phyloP scores from a whole-genome alignment of 2,113 vertebrate species.

The Eira barbara region DNA sequence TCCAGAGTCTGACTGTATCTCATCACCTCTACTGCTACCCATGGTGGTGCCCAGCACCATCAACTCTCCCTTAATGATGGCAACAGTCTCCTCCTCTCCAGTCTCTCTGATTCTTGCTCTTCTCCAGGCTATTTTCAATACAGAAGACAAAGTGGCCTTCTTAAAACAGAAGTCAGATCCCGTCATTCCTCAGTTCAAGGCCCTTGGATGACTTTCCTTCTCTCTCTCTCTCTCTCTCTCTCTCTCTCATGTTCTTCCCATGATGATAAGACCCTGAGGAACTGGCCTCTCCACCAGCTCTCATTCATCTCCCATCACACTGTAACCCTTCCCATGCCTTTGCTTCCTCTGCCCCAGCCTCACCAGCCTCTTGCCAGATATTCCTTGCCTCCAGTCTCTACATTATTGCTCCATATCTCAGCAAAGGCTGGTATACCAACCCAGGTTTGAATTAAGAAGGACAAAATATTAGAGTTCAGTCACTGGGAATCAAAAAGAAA shows the following conservation, averaged over 20 bases:
- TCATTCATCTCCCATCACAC: background rate
- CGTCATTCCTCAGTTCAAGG: background rate
- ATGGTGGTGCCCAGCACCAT: background rate
- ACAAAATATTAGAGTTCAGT: background rate
- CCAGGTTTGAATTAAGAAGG: background rate
- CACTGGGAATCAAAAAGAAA: background rate
- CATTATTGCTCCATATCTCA: background rate
- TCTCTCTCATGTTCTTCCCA: background rate
- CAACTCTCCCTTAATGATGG: background rate
- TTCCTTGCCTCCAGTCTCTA: background rate
- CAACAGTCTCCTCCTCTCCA: background rate
- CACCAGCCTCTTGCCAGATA: background rate
- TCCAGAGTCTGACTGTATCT: background rate
- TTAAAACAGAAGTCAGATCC: background rate
- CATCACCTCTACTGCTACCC: background rate
- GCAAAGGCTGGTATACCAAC: background rate
- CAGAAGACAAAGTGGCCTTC: background rate
- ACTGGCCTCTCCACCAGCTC: background rate
- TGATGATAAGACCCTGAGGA: background rate
- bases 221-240: background rate
- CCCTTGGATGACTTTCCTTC: background rate
- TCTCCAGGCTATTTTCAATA: background rate
- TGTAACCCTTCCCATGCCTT: rapidly evolving
- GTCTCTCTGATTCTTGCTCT: background rate
- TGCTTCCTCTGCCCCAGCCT: no score